Conservation (phyloP, 2,113 vertebrate genomes). For the Eulemur rufifrons region DNA sequence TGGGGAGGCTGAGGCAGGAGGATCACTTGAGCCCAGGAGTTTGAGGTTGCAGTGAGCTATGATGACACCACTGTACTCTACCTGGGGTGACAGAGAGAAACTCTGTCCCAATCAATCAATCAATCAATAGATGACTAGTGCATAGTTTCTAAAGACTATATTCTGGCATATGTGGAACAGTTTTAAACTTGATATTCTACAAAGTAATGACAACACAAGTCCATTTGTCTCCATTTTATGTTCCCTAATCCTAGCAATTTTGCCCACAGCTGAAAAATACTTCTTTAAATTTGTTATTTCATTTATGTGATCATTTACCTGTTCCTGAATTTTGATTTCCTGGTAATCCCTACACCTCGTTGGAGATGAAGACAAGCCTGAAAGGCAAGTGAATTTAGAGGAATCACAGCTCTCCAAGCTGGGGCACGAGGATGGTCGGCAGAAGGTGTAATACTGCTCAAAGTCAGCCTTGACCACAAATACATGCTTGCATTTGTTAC, state of each 20-base stretch:
- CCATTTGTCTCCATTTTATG: neutral
- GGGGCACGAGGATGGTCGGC: conserved; percentile 86
- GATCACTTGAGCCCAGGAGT: too few relatives aligned
- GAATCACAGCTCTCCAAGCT: conserved; percentile 90
- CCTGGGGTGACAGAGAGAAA: too few relatives aligned
- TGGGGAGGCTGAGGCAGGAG: too few relatives aligned
- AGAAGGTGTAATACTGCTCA: conserved; percentile 91
- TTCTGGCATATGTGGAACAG: neutral
- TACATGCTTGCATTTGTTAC: conserved; percentile 91
- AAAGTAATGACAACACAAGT: neutral
- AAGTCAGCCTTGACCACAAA: conserved; percentile 91
- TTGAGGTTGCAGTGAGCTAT: too few relatives aligned
- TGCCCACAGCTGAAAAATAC: neutral
- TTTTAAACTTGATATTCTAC: neutral
- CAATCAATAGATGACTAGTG: neutral
- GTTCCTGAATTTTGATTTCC: conserved; percentile 98
- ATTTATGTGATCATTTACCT: conserved; percentile 84
- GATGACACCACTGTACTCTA: too few relatives aligned
- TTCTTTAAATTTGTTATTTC: neutral
- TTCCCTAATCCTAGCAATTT: neutral
- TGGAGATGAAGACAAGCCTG: conserved; percentile 86
- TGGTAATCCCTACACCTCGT: conserved; percentile 94
- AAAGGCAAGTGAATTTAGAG: conserved; percentile 91
- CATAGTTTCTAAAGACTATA: neutral
- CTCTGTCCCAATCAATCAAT: too few relatives aligned